phyloP scores from a whole-genome alignment of 2,888 invertebrate species.

The Drosophila paucipuncta region DNA sequence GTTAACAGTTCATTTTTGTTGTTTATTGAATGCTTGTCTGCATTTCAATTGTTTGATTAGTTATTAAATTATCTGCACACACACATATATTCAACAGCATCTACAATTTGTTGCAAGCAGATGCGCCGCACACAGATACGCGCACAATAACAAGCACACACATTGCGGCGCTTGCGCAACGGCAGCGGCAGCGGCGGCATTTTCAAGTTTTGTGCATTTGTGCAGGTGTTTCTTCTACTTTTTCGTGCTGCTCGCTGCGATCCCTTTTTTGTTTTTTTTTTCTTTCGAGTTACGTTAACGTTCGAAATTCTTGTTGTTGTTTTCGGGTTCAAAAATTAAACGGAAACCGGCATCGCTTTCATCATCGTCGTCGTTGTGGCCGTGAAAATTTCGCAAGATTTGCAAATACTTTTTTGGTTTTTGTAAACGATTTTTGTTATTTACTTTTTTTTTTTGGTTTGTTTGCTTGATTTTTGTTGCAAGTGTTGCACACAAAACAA shows the following conservation, averaged over 20 bases:
- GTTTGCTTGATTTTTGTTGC: conserved; percentile 9
- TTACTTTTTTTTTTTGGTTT: conserved; percentile 11
- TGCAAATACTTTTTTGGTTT: conserved; percentile 10
- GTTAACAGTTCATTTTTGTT: conserved; percentile 12
- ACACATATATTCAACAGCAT: conserved; percentile 6
- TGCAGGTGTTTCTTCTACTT: conserved; percentile 37
- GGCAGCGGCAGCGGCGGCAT: conserved; percentile 26
- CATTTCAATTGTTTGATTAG: conserved; percentile 3
- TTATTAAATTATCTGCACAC: background rate
- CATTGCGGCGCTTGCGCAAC: conserved; percentile 34
- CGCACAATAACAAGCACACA: conserved; percentile 10
- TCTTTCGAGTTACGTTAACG: conserved; percentile 1
- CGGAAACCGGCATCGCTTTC: conserved; percentile 32
- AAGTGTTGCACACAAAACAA: conserved; percentile 28
- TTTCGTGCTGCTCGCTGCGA: conserved; percentile 9
- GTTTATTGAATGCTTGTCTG: conserved; percentile 4
- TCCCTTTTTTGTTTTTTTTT: conserved; percentile 24
- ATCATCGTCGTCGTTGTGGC: conserved; percentile 14
- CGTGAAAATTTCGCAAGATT: conserved; percentile 33
- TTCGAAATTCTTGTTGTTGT: conserved; percentile 4
- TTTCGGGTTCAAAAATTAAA: conserved; percentile 19
- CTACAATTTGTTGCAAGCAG: conserved; percentile 21
- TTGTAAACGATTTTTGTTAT: background rate
- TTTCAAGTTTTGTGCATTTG: conserved; percentile 43
- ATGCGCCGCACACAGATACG: background rate